These are phyloP conservation scores for Argya squamiceps DNA, from an alignment of 2,797 vertebrate genomes.

Conservation along the genomic window DNA sequence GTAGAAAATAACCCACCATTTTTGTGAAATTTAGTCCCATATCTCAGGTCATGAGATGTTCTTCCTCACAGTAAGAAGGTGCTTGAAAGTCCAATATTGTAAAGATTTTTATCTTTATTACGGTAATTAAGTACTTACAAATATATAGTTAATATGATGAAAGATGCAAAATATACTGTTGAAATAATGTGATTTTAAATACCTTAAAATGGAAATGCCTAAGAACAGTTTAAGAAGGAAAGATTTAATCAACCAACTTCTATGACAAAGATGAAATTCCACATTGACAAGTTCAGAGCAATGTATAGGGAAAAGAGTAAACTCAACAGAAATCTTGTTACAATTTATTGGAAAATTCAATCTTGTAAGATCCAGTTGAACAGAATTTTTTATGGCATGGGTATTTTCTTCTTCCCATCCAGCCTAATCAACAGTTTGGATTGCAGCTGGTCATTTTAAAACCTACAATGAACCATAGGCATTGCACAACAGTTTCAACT, in stretches of 20 bases:
- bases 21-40: not conserved
- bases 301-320: not conserved
- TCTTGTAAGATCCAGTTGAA: not conserved
- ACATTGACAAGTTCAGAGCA: not conserved
- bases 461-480: not conserved
- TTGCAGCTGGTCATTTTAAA: not conserved
- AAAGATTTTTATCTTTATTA: not conserved
- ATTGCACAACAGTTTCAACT: not conserved
- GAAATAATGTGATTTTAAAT: not conserved
- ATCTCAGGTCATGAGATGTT: not conserved
- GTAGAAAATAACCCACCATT: not conserved
- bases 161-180: not conserved
- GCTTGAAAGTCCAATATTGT: not conserved
- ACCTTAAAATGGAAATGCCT: not conserved
- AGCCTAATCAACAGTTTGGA: not conserved
- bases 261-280: not conserved
- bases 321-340: not conserved
- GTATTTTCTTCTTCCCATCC: not conserved
- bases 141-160: not conserved
- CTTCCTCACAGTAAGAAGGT: not conserved
- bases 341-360: not conserved
- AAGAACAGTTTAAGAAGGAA: not conserved
- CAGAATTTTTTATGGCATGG: not conserved
- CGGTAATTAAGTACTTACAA: not conserved
- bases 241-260: not conserved